A percentile compares a stretch with the other conserved stretches of the same genome.
Conservation (phyloP, 2,113 vertebrate species). For the Elaphurus davidianus region DNA sequence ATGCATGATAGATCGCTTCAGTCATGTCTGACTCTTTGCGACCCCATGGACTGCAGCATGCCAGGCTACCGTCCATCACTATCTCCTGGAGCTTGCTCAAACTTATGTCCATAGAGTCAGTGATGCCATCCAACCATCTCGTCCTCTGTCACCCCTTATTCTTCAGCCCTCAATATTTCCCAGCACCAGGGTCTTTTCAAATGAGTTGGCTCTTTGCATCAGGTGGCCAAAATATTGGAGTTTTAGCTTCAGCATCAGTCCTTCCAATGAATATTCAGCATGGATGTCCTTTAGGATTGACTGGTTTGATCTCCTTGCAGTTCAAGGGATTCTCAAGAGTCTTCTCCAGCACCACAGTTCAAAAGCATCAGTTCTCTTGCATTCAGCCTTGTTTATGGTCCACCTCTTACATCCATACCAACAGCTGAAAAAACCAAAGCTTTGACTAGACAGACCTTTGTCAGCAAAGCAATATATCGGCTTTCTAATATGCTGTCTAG, state of each 20-base stretch:
- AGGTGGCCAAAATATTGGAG: background rate
- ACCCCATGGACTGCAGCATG: background rate
- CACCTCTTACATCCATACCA: background rate
- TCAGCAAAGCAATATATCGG: background rate
- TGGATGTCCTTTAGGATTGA: background rate
- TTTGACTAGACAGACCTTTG: background rate
- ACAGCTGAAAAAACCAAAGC: background rate
- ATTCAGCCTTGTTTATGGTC: background rate
- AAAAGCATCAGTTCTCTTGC: background rate
- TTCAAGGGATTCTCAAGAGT: background rate
- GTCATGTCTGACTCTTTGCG: fast-evolving
- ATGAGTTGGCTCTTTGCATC: background rate
- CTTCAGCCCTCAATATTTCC: background rate
- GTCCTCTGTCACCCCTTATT: background rate
- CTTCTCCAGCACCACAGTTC: background rate
- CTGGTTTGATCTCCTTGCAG: background rate
- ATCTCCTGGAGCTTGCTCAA: background rate
- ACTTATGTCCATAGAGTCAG: background rate
- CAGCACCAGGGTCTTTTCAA: background rate
- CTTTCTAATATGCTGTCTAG: background rate
- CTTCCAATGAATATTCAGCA: background rate
- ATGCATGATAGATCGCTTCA: background rate
- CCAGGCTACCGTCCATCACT: background rate
- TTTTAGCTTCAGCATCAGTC: background rate
- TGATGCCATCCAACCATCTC: background rate